Conservation (phyloP, 2,113 vertebrate genomes). For the Odocoileus hemionus region DNA sequence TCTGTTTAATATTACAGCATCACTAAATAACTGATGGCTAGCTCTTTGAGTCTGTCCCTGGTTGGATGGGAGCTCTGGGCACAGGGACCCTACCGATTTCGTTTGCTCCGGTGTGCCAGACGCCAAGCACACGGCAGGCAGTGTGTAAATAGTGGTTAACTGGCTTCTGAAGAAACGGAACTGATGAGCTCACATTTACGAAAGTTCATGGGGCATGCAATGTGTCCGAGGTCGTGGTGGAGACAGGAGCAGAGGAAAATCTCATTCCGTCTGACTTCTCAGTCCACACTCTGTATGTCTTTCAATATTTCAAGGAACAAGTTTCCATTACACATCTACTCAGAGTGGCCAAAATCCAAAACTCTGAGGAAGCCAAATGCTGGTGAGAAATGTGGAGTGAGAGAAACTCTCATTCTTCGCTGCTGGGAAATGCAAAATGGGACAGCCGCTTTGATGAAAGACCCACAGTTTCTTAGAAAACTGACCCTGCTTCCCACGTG, state of each 20-base stretch:
- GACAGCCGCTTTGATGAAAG: not conserved
- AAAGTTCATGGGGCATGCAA: not conserved
- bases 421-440: not conserved
- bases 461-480: fast-evolving
- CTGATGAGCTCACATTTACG: not conserved
- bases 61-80: not conserved
- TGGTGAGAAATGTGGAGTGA: not conserved
- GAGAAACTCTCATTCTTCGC: not conserved
- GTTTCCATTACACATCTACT: too few relatives aligned
- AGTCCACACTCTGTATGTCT: not conserved
- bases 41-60: not conserved
- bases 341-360: too few relatives aligned
- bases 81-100: not conserved
- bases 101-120: not conserved
- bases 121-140: fast-evolving
- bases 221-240: not conserved
- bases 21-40: too few relatives aligned
- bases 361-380: fast-evolving
- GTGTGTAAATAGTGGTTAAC: fast-evolving
- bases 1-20: not conserved
- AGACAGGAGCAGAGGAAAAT: not conserved
- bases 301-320: not conserved
- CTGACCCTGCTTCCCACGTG: fast-evolving
- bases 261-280: not conserved
- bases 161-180: not conserved